These are phyloP conservation scores for Trichonephila inaurata DNA, from an alignment of 1,140 invertebrate species.

Conservation along the genomic window DNA sequence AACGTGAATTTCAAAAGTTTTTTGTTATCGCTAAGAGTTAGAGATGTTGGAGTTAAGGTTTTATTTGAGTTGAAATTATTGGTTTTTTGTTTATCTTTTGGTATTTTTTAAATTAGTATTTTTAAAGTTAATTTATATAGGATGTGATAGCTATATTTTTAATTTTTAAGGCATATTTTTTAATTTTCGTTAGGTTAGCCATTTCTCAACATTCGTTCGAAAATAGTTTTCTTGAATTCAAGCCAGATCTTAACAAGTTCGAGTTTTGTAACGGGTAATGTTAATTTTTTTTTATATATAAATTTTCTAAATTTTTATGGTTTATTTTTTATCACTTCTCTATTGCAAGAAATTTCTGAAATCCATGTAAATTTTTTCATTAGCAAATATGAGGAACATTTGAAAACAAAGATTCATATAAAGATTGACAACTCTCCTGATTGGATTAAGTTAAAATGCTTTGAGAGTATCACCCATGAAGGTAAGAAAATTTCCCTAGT, in stretches of 20 bases:
- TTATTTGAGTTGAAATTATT: too few relatives aligned
- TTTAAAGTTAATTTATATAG: neutral
- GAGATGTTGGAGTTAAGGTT: too few relatives aligned
- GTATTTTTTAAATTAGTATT: neutral
- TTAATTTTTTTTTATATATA: neutral
- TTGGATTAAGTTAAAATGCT: conserved; percentile 1
- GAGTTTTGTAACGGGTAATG: neutral
- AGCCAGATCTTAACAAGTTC: neutral
- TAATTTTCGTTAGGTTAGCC: too few relatives aligned
- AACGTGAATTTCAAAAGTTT: too few relatives aligned
- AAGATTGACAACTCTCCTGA: neutral
- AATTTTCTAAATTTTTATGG: neutral
- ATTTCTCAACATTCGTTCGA: too few relatives aligned
- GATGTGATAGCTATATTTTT: neutral
- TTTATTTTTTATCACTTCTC: neutral
- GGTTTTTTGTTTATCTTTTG: neutral
- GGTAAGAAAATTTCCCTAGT: neutral
- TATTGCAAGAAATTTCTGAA: neutral
- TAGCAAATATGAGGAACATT: neutral
- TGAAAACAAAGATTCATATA: neutral
- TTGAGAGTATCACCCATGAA: neutral
- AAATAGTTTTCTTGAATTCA: neutral
- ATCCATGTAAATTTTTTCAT: neutral
- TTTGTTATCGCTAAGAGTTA: too few relatives aligned
- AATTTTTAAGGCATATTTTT: too few relatives aligned